Base-by-base conservation (phyloP, 2,888 invertebrate species). In the Orchesellides sinensis region DNA sequence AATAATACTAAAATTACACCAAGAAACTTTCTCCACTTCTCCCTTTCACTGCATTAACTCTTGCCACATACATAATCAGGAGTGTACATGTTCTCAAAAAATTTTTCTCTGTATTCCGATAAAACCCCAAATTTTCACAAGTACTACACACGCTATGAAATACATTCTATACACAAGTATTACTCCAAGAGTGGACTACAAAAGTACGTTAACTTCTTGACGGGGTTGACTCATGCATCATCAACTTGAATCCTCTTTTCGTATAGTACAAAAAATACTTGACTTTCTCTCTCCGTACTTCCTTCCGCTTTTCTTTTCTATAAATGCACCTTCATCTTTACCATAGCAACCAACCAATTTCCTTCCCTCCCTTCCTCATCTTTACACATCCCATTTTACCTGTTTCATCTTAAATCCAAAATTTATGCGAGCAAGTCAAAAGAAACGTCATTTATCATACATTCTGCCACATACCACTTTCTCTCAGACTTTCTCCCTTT, bases 371-470 rank as follows among this genome's bases (percentile, higher is more conserved):
- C n/a, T 65, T 25, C 49, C 35, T 77, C 27, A 40, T n/a, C 40
- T n/a, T 65, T 25, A 29, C 35, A 68, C 27, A 40, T 35, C 56
- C 25, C 2, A 61, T 29, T 59, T 40, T 63, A 63, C 63, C 63
- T 63, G 63, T 17, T 63, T 23, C 21, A 21, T 47, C 27, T n/a
- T 29, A 69, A 79, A 79, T 70, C 72, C 79, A 65, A 70, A 79
- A 79, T 79, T 79, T 79, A 79, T 79, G 70, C 72, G 65, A 79
- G 27, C 65, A 70, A 79, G 70, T 70, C 79, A 72, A 72, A 79
- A 56, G 65, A 70, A 78, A 69, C 49, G 69, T 79, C 70, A 79
- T 79, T 79, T 79, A 79, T 74, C 78, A 78, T 66, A 63, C 29
- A 63, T n/a, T n/a, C n/a, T n/a, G n/a, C n/a, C 40, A 23, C 21